Conservation (phyloP, 2,888 invertebrate genomes). For the Sarcophaga variegata region DNA sequence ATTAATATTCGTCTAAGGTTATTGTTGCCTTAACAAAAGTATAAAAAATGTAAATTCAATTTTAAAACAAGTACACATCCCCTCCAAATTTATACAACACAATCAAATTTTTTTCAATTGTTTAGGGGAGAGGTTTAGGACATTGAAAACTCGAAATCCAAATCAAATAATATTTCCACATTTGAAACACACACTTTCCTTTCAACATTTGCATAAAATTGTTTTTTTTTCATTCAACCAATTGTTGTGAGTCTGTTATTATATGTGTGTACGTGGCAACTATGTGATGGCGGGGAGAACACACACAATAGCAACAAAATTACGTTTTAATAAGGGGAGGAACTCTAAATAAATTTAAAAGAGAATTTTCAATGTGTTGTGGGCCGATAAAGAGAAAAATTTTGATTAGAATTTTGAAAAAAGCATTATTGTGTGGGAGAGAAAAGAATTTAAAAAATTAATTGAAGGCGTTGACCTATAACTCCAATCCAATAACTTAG, state of each 20-base stretch:
- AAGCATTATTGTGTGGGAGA: no score
- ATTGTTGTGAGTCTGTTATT: conserved; percentile 23
- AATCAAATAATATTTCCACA: conserved; percentile 39
- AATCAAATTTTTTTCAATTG: conserved; percentile 1
- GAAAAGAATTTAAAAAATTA: no score
- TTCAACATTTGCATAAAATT: conserved; percentile 49
- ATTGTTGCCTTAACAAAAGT: background rate
- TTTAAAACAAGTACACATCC: conserved; percentile 15
- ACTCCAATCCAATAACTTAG: no score
- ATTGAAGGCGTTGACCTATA: no score
- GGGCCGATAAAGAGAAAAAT: no score
- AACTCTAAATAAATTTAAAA: background rate
- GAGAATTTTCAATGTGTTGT: no score
- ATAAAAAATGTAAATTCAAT: background rate
- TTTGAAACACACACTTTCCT: conserved; percentile 32
- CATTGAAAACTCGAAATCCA: background rate
- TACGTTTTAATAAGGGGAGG: conserved; percentile 19
- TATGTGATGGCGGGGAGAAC: background rate
- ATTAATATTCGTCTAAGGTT: background rate
- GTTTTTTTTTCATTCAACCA: conserved; percentile 28
- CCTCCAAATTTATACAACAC: background rate
- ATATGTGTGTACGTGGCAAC: background rate
- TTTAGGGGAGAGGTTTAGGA: no score
- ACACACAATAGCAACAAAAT: background rate
- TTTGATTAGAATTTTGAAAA: no score